Percentiles rank a stretch among this genome's conserved stretches.
phyloP scores from a whole-genome alignment of 2,797 vertebrate genomes.

The Apogon hyalosoma region DNA sequence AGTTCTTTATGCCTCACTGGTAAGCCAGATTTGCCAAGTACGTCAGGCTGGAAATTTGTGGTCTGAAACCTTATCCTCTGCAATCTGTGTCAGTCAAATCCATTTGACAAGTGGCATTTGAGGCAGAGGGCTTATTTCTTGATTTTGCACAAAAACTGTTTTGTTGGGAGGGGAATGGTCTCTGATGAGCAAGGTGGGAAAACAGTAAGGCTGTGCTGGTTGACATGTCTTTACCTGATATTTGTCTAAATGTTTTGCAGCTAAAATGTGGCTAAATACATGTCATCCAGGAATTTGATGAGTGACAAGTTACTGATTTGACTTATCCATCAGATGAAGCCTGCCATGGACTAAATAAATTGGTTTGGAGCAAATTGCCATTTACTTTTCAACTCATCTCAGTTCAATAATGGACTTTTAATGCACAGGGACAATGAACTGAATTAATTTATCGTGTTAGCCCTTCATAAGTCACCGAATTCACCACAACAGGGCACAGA shows the following conservation, averaged over 20 bases:
- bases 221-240: constrained; percentile 67
- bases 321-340: too few relatives aligned
- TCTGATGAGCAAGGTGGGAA: constrained; percentile 66
- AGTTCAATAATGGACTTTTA: too few relatives aligned
- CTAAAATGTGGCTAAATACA: constrained; percentile 34
- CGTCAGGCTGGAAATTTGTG: constrained; percentile 78
- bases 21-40: constrained; percentile 86
- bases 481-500: too few relatives aligned
- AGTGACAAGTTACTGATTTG: too few relatives aligned
- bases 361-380: too few relatives aligned
- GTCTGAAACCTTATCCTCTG: constrained; percentile 84
- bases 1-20: constrained; percentile 83
- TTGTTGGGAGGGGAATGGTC: constrained; percentile 57
- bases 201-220: constrained; percentile 53
- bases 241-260: constrained; percentile 57
- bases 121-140: constrained; percentile 78
- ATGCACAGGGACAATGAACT: too few relatives aligned
- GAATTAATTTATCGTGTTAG: too few relatives aligned
- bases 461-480: too few relatives aligned
- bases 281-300: too few relatives aligned
- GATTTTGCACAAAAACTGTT: constrained; percentile 73
- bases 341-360: too few relatives aligned
- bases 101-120: constrained; percentile 77
- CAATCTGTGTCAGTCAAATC: constrained; percentile 86
- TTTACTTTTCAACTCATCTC: too few relatives aligned